Evolutionary conservation across 2,113 vertebrate species (phyloP).

Genomic region (Cebidichthys violaceus): DNA sequence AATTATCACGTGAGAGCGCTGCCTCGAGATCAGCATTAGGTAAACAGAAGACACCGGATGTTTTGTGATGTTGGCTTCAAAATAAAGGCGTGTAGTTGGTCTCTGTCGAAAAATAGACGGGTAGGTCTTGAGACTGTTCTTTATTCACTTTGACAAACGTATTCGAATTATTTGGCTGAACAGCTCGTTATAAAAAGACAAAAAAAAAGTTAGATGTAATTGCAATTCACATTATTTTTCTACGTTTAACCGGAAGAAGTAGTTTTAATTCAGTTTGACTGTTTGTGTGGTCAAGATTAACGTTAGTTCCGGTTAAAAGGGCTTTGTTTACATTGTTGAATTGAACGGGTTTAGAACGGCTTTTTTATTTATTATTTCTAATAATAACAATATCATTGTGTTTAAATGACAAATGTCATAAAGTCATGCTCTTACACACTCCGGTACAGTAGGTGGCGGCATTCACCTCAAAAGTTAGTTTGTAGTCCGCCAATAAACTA

Average conservation of each 20-base stretch:
- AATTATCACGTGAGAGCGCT: neutral
- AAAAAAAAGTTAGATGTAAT: neutral
- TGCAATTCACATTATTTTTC: slow-evolving; percentile 32
- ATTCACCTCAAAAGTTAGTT: neutral
- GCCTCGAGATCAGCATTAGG: neutral
- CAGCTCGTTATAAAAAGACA: fast-evolving
- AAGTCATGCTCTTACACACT: neutral
- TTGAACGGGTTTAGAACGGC: too few species aligned
- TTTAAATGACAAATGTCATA: neutral
- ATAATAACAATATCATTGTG: neutral
- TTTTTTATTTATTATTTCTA: neutral
- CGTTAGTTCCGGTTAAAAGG: too few species aligned
- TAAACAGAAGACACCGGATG: neutral
- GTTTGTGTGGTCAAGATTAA: neutral
- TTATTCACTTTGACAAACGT: fast-evolving
- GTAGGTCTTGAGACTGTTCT: fast-evolving
- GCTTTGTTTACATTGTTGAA: too few species aligned
- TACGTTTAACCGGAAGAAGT: neutral
- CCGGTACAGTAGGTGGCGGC: neutral
- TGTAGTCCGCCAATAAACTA: neutral
- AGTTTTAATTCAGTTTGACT: neutral
- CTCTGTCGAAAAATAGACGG: neutral
- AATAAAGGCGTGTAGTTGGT: neutral
- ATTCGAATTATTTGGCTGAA: fast-evolving
- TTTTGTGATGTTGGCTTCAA: neutral